A percentile compares a stretch with the other conserved stretches of the same genome.
phyloP scores from a whole-genome alignment of 2,797 vertebrate species.

The Enteromius trimaculatus region DNA sequence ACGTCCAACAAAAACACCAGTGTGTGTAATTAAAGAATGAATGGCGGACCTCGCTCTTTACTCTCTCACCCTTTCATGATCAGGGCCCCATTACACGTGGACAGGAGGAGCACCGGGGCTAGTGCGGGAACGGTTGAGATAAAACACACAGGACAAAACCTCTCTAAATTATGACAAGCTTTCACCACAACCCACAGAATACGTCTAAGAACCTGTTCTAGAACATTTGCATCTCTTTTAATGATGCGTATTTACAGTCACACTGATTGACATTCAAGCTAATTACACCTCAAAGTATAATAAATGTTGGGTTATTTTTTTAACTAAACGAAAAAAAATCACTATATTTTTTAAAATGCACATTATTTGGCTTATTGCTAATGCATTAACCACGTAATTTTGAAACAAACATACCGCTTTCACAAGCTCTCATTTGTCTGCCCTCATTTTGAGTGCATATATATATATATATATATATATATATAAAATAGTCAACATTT shows the following conservation, averaged over 20 bases:
- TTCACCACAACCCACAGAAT: neutral
- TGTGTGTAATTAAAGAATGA: constrained; percentile 63
- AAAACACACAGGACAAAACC: constrained; percentile 23
- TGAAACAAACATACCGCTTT: neutral
- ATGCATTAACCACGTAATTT: neutral
- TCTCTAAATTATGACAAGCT: constrained; percentile 34
- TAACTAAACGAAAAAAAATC: neutral
- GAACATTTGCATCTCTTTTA: neutral
- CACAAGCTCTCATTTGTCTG: neutral
- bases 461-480: too few species aligned
- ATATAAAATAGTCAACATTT: too few species aligned
- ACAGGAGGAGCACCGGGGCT: neutral
- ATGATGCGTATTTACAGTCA: neutral
- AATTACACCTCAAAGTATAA: too few species aligned
- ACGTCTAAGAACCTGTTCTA: neutral
- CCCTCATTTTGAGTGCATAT: neutral
- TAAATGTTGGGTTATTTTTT: too few species aligned
- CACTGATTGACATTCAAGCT: neutral
- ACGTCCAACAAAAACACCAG: constrained; percentile 69
- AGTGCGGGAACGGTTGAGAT: constrained; percentile 7
- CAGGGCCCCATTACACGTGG: constrained; percentile 19
- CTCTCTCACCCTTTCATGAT: constrained; percentile 48
- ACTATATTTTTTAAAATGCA: neutral
- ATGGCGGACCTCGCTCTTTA: constrained; percentile 55
- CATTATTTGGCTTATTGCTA: neutral